Evolutionary conservation across 1,140 invertebrate genomes (phyloP).

Genomic region (Cecropterus lyciades): DNA sequence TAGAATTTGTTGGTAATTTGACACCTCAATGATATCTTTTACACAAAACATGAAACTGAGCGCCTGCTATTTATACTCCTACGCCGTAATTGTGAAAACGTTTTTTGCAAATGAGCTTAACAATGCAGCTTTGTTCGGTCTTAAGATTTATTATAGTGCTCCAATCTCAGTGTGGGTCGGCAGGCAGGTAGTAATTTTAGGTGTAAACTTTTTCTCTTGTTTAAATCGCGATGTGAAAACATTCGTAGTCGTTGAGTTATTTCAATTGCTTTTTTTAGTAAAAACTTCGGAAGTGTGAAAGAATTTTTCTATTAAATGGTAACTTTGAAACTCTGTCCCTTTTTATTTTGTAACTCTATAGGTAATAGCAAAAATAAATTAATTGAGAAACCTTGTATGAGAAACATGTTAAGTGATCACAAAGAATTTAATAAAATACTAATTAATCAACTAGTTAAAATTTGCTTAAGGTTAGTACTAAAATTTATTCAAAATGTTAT

Average conservation of each 20-base stretch:
- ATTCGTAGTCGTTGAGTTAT: constrained; percentile 18
- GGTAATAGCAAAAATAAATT: no score
- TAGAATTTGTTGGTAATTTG: constrained; percentile 33
- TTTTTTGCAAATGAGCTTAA: constrained; percentile 37
- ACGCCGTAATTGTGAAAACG: constrained; percentile 35
- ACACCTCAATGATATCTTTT: constrained; percentile 37
- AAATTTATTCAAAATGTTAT: no score
- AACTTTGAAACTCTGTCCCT: no score
- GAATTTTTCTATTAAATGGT: background rate
- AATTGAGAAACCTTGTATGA: no score
- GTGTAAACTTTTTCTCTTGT: constrained; percentile 30
- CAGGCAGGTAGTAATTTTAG: constrained; percentile 33
- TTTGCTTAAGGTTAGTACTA: no score
- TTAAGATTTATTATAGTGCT: constrained; percentile 34
- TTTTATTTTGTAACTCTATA: no score
- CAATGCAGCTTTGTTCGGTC: constrained; percentile 37
- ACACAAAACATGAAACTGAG: constrained; percentile 26
- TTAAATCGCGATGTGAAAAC: constrained; percentile 19
- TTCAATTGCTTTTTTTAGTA: constrained; percentile 4
- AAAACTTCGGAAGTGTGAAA: background rate
- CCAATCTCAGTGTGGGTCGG: constrained; percentile 29
- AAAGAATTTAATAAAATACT: no score
- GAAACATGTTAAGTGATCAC: no score
- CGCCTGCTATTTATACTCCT: constrained; percentile 30
- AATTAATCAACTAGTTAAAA: no score